A percentile compares a stretch with the other conserved stretches of the same genome.
These are phyloP conservation scores for Nasonia vitripennis DNA, from an alignment of 1,140 invertebrate species.

Conservation along the genomic window DNA sequence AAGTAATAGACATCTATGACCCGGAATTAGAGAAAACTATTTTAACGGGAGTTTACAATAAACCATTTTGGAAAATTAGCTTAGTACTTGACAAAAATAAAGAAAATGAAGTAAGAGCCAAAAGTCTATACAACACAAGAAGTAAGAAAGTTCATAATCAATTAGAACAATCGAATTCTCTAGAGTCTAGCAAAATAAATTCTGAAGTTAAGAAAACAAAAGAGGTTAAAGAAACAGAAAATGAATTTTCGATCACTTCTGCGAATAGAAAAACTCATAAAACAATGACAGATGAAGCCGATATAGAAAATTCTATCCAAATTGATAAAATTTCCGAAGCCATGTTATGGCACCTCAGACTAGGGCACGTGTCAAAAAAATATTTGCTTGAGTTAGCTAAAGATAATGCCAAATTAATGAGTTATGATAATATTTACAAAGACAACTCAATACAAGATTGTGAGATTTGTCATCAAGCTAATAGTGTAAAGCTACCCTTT, in stretches of 20 bases:
- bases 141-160: background rate
- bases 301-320: too few species aligned
- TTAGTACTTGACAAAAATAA: slow-evolving; percentile 2
- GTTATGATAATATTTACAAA: too few species aligned
- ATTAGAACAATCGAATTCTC: background rate
- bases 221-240: too few species aligned
- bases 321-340: slow-evolving; percentile 48
- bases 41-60: background rate
- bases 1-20: slow-evolving; percentile 26
- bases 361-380: slow-evolving; percentile 57
- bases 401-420: too few species aligned
- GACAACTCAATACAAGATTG: too few species aligned
- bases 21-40: background rate
- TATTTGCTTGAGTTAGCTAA: slow-evolving; percentile 52
- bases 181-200: background rate
- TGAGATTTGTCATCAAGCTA: slow-evolving; percentile 4
- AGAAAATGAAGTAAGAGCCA: background rate
- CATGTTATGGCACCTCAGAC: slow-evolving; percentile 56
- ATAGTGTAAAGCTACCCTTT: slow-evolving; percentile 20
- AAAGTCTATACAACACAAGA: too few species aligned
- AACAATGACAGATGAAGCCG: background rate
- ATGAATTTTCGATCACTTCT: background rate
- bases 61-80: slow-evolving; percentile 23
- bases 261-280: background rate
- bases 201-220: background rate